Conservation (phyloP, 1,140 invertebrate species). For the Eupeodes corollae region DNA sequence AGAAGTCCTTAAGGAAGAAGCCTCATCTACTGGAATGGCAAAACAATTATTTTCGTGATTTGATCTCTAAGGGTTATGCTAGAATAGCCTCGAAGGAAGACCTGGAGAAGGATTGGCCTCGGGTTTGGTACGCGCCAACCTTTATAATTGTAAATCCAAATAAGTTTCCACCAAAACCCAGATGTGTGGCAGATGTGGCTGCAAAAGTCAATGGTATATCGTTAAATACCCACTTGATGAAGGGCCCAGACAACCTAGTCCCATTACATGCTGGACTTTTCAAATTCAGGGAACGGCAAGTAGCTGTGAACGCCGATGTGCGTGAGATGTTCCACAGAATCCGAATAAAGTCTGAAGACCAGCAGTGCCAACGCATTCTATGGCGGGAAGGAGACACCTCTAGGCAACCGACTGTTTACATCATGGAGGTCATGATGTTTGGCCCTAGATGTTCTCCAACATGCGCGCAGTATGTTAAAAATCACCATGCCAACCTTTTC, state of each 20-base stretch:
- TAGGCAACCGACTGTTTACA: not conserved
- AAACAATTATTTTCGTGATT: not conserved
- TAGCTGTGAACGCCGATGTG: not conserved
- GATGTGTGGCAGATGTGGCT: constrained; percentile 18
- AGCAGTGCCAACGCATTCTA: not conserved
- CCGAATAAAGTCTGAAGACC: not conserved
- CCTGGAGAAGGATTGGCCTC: not conserved
- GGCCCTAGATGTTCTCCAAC: not conserved
- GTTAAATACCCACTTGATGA: not conserved
- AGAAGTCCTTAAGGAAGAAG: not conserved
- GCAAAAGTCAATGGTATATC: constrained; percentile 3
- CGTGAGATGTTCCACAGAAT: not conserved
- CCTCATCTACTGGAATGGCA: not conserved
- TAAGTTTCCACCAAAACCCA: constrained; percentile 12
- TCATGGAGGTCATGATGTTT: not conserved
- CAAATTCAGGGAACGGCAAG: not conserved
- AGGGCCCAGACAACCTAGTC: not conserved
- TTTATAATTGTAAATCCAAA: constrained; percentile 15
- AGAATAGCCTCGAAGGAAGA: not conserved
- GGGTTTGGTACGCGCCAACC: constrained; percentile 16
- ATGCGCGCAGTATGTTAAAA: not conserved
- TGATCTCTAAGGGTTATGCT: not conserved
- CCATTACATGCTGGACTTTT: not conserved
- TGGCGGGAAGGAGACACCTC: not conserved
- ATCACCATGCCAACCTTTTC: constrained; percentile 10